Conservation (phyloP, 1,140 invertebrate species). For the Episyrphus balteatus region DNA sequence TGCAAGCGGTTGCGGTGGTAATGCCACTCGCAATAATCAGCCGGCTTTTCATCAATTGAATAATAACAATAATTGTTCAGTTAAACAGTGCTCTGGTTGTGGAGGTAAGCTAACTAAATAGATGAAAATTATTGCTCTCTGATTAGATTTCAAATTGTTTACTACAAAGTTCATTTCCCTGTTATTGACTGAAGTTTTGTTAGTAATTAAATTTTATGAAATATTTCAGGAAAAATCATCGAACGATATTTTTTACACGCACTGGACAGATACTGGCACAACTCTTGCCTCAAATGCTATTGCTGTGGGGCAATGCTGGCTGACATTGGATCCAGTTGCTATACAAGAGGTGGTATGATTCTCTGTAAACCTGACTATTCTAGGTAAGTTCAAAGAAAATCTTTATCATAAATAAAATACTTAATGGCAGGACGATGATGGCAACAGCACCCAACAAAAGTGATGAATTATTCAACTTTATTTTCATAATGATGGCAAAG, state of each 20-base stretch:
- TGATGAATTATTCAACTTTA: slow-evolving; percentile 22
- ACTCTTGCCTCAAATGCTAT: slow-evolving; percentile 83
- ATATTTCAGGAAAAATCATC: slow-evolving; percentile 59
- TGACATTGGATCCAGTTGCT: slow-evolving; percentile 81
- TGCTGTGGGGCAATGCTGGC: slow-evolving; percentile 75
- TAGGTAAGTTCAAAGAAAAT: slow-evolving; percentile 52
- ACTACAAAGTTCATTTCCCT: too few relatives aligned
- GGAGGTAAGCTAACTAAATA: slow-evolving; percentile 17
- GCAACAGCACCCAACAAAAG: slow-evolving; percentile 60
- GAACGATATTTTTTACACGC: slow-evolving; percentile 80
- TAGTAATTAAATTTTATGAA: too few relatives aligned
- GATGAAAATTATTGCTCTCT: background rate
- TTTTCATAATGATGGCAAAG: too few relatives aligned
- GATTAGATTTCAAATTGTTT: too few relatives aligned
- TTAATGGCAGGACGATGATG: too few relatives aligned
- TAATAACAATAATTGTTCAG: slow-evolving; percentile 38
- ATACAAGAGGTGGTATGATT: slow-evolving; percentile 83
- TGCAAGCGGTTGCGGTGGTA: too few relatives aligned
- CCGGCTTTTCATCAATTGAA: slow-evolving; percentile 31
- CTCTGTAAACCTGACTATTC: slow-evolving; percentile 88
- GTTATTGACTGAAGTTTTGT: too few relatives aligned
- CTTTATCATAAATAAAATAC: too few relatives aligned
- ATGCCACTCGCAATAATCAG: background rate
- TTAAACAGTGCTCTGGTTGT: slow-evolving; percentile 49
- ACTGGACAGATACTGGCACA: slow-evolving; percentile 87